phyloP scores from a whole-genome alignment of 1,140 invertebrate species.

The Chelonus insularis region DNA sequence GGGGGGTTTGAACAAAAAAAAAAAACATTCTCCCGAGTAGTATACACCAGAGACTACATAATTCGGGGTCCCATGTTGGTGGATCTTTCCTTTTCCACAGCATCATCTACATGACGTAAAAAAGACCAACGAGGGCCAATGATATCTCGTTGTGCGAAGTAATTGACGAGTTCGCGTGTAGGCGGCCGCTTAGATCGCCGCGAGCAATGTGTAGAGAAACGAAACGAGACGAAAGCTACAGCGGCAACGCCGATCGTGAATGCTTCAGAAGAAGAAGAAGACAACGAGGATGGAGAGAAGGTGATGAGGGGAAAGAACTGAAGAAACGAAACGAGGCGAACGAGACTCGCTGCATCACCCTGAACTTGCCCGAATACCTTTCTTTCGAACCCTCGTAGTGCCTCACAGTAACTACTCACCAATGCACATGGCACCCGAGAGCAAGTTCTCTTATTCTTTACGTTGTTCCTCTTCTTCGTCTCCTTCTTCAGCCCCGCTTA shows the following conservation, averaged over 20 bases:
- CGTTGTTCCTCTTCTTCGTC: conserved; percentile 14
- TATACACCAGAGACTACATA: no score
- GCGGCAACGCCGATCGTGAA: neutral
- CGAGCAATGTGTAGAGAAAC: conserved; percentile 34
- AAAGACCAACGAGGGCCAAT: conserved; percentile 23
- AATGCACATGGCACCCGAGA: conserved; percentile 53
- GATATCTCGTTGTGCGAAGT: conserved; percentile 54
- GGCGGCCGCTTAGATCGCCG: conserved; percentile 48
- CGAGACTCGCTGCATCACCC: conserved; percentile 42
- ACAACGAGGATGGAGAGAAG: conserved; percentile 20
- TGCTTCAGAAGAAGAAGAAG: no score
- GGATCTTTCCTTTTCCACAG: no score
- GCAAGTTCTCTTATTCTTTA: conserved; percentile 27
- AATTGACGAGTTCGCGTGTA: conserved; percentile 55
- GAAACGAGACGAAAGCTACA: conserved; percentile 29
- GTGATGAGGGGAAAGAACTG: neutral
- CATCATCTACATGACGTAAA: neutral
- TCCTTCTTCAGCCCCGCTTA: neutral
- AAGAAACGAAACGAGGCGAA: conserved; percentile 23
- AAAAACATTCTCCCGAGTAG: no score
- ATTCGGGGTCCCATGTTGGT: no score
- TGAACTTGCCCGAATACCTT: conserved; percentile 51
- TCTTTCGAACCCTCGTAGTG: conserved; percentile 11
- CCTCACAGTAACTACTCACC: conserved; percentile 27
- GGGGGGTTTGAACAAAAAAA: no score